Base-by-base conservation (phyloP, 2,888 invertebrate species). In the Tuta absoluta region DNA sequence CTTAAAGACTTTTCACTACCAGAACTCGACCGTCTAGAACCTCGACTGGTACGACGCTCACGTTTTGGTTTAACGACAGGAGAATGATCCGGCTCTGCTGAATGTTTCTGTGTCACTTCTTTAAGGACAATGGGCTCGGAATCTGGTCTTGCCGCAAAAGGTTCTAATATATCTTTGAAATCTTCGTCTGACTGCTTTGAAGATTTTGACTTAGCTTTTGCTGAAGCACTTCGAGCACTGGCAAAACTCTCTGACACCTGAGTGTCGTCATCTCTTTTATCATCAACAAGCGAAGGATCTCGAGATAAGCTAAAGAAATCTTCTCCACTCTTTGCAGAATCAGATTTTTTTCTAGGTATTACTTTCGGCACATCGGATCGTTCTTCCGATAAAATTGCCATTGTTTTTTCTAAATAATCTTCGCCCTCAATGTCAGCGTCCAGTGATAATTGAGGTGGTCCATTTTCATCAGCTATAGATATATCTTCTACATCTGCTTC, bases 401-500 rank as follows among this genome's bases (percentile, higher is more conserved):
- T 86, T 8, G 85, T 87, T 73, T 87, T 91, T 79, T 91, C 93
- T 72, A 85, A 86, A 81, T 92, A 93, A 74, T 94, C 93, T 63
- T 93, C 93, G 4, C 82, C 83, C 0, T 87, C 90, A 7, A 92
- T 80, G 14, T 92, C 89, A 64, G 92, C 92, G 64, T 94, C 93
- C 65, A 94, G 87, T 19, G 89, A 90, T 28, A 90, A 69, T 63
- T 86, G 86, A 0, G 84, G 84, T 0, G 76, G 73, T n/a, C 80
- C 86, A 60, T 93, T 93, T 76, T 96, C 95, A 76, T 97, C 96
- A 49, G 94, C 94, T 64, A 96, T 95, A 0, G 97, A 97, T 66
- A 96, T 94, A 74, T 97, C 97, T 79, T 97, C 97, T 68, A 97
- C 90, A 71, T 96, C 97, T 0, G 96, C 96, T 86, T 97, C 97